phyloP scores from a whole-genome alignment of 2,888 invertebrate genomes.

The Bellardia pandia region DNA sequence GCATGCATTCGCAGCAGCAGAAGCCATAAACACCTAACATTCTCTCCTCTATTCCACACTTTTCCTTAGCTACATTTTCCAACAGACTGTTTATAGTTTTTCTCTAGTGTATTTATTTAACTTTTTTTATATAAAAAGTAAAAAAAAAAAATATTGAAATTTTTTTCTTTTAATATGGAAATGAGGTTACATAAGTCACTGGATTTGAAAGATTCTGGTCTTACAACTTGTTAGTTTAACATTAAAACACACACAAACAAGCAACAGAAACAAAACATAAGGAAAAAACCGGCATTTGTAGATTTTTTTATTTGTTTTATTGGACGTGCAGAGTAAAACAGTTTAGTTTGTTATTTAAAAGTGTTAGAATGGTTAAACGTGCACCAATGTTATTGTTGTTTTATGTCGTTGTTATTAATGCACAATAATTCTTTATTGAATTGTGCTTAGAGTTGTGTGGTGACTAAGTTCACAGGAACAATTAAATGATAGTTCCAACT shows the following conservation, averaged over 20 bases:
- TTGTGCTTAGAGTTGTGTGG: conserved; percentile 12
- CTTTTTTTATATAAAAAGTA: not conserved
- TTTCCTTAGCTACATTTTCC: conserved; percentile 39
- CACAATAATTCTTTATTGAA: conserved; percentile 43
- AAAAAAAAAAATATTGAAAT: not conserved
- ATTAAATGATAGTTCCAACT: conserved; percentile 52
- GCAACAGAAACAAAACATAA: not conserved
- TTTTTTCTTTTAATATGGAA: conserved; percentile 67
- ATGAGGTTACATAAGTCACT: conserved; percentile 72
- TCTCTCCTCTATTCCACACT: conserved; percentile 50
- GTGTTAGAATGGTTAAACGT: conserved; percentile 56
- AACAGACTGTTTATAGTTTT: conserved; percentile 12
- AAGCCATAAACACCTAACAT: not conserved
- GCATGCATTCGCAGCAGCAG: not conserved
- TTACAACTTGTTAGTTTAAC: conserved; percentile 66
- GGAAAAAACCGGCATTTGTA: conserved; percentile 62
- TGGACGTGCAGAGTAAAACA: conserved; percentile 12
- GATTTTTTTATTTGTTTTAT: conserved; percentile 32
- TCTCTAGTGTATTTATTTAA: conserved; percentile 11
- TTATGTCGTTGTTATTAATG: conserved; percentile 28
- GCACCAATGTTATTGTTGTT: conserved; percentile 22
- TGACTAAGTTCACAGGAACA: conserved; percentile 56
- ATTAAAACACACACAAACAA: conserved; percentile 35
- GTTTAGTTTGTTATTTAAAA: conserved; percentile 30
- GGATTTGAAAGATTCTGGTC: conserved; percentile 72